These are phyloP conservation scores for Rhyacophila evoluta DNA, from an alignment of 2,888 invertebrate species.

Conservation along the genomic window DNA sequence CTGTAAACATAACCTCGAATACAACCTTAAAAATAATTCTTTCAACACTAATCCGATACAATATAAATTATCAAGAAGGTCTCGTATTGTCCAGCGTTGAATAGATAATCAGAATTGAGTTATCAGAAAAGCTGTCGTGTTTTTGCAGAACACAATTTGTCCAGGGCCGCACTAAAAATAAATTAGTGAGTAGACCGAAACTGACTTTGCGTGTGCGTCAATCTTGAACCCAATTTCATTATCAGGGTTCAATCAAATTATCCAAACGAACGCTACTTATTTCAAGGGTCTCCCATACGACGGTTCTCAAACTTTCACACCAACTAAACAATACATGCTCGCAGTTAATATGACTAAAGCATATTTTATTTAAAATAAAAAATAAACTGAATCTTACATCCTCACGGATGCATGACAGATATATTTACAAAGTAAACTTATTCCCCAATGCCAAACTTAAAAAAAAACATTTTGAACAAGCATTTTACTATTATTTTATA, in stretches of 20 bases:
- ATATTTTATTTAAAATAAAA: no score
- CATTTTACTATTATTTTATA: no score
- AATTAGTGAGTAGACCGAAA: constrained; percentile 5
- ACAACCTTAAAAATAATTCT: no score
- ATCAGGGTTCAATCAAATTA: constrained; percentile 24
- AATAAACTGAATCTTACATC: no score
- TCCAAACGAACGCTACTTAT: constrained; percentile 24
- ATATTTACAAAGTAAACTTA: no score
- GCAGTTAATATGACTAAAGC: no score
- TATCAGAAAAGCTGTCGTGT: background rate
- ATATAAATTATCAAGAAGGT: background rate
- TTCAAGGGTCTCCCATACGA: background rate
- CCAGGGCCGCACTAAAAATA: background rate
- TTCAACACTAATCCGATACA: no score
- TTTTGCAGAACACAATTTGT: background rate
- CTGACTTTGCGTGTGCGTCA: constrained; percentile 13
- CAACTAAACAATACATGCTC: no score
- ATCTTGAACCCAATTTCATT: constrained; percentile 22
- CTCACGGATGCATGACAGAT: no score
- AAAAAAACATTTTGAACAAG: no score
- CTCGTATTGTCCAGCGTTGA: background rate
- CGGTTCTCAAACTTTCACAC: background rate
- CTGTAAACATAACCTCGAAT: no score
- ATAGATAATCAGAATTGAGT: background rate
- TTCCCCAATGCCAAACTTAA: no score